Evolutionary conservation across 2,797 vertebrate species (phyloP), one percentile per base, ranked within the genome.

Genomic region (Catharus ustulatus): DNA sequence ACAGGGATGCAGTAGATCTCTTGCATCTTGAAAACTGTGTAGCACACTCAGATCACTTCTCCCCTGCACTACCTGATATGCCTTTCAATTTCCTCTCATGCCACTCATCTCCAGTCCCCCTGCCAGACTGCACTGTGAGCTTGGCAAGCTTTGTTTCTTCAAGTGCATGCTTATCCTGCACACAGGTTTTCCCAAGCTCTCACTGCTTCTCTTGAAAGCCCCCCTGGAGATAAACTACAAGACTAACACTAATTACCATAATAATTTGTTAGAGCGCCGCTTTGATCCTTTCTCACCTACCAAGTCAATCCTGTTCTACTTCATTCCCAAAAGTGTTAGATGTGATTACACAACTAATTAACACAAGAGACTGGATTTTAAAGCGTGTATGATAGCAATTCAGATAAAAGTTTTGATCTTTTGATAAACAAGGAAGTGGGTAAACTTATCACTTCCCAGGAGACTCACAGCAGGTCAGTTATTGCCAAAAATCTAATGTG

Each of bases 281-380:
- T 98, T 97, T 98, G 96, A 97, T 98, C 94, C 96, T 96, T 97
- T 97, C 95, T 97, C 97, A 98, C 94, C 95, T 97, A 97, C 90
- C 87, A 95, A 97, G 94, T 96, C 96, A 89, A 71, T 95, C 89
- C 69, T 84, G 59, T 89, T 96, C 89, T 96, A 81, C 93, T 96
- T 91, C 67, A 62, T 95, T 95, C 96, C 93, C 87, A 93, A 76
- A 97, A 93, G 84, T 87, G 95, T 96, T 96, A 92, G 96, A 88
- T 92, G 84, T 96, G 97, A 97, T 98, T 97, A 97, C 87, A 91
- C 91, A 97, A 95, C 95, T 94, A 97, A 98, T 98, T 98, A 97
- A 95, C 96, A 97, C 84, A 84, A 96, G 94, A 96, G 92, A 94
- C 78, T 96, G 96, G 90, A 93, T 96, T 97, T 97, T 97, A 93